Conservation (phyloP, 23 tunicate species). For the Halocynthia aurantium region DNA sequence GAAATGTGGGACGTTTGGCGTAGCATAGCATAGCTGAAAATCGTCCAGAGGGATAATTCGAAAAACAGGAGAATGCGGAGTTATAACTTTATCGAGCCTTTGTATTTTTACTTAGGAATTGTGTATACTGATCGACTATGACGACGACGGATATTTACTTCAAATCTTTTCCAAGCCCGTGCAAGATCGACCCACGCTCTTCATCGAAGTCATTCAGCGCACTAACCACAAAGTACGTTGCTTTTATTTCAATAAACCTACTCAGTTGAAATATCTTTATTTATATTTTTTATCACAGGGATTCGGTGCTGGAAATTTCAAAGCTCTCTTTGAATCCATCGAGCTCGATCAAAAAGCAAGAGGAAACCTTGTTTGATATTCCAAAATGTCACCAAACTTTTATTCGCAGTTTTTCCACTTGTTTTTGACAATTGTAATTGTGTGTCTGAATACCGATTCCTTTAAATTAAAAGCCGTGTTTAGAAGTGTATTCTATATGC, state of each 20-base stretch:
- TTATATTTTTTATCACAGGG: constrained; percentile 34
- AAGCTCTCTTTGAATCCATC: constrained; percentile 82
- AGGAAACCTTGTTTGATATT: constrained; percentile 43
- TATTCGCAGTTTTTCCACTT: too few species aligned
- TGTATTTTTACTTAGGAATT: constrained; percentile 40
- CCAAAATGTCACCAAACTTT: too few species aligned
- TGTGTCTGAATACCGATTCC: too few species aligned
- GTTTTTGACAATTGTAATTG: too few species aligned
- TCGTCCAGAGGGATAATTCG: not conserved
- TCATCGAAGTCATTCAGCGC: constrained; percentile 90
- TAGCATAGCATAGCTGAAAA: not conserved
- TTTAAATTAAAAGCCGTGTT: too few species aligned
- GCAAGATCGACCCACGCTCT: constrained; percentile 98
- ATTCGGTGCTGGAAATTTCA: constrained; percentile 98
- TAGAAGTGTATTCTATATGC: too few species aligned
- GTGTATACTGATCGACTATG: constrained; percentile 74
- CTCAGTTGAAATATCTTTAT: not conserved
- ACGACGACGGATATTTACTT: constrained; percentile 93
- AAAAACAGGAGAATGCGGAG: constrained; percentile 2
- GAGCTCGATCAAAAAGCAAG: constrained; percentile 92
- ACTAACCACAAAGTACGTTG: constrained; percentile 65
- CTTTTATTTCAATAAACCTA: not conserved
- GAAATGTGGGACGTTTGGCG: not conserved
- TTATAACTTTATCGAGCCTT: not conserved
- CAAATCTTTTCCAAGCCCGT: constrained; percentile 93